Evolutionary conservation across 1,140 invertebrate genomes (phyloP).

Genomic region (Aphaenogaster floridana): DNA sequence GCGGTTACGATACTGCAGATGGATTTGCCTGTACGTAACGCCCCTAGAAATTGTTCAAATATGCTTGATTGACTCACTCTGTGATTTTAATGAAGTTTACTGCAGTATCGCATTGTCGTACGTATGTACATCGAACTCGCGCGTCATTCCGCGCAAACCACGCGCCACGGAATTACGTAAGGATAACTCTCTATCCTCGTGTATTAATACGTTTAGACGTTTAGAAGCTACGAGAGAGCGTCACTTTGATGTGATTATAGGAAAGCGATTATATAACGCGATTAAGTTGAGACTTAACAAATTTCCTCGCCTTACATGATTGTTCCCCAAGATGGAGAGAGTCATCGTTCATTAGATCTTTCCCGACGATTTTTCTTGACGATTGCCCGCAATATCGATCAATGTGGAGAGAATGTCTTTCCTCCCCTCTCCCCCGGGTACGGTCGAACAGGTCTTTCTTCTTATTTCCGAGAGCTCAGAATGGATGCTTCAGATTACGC

Average conservation of each 20-base stretch:
- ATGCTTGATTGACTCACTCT: constrained; percentile 51
- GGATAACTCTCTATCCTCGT: background rate
- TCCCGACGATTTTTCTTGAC: constrained; percentile 20
- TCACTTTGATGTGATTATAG: background rate
- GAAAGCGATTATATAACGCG: background rate
- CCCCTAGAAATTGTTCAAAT: constrained; percentile 68
- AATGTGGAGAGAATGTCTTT: background rate
- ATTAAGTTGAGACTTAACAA: constrained; percentile 20
- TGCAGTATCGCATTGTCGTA: background rate
- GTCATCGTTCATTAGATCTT: constrained; percentile 10
- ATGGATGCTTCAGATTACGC: constrained; percentile 49
- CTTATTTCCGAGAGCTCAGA: constrained; percentile 41
- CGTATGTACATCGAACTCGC: too few species aligned
- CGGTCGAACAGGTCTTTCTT: background rate
- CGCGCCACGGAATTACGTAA: background rate
- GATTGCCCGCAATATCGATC: constrained; percentile 33
- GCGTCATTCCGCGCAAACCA: background rate
- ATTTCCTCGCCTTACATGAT: background rate
- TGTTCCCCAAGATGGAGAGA: background rate
- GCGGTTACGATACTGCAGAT: constrained; percentile 56
- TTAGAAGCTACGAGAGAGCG: background rate
- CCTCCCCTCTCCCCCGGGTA: background rate
- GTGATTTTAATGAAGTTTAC: constrained; percentile 59
- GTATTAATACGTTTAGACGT: background rate
- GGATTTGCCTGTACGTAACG: constrained; percentile 61